Evolutionary conservation across 1,140 invertebrate species (phyloP), one percentile per base, ranked within the genome.

Genomic region (Calliphora vicina): DNA sequence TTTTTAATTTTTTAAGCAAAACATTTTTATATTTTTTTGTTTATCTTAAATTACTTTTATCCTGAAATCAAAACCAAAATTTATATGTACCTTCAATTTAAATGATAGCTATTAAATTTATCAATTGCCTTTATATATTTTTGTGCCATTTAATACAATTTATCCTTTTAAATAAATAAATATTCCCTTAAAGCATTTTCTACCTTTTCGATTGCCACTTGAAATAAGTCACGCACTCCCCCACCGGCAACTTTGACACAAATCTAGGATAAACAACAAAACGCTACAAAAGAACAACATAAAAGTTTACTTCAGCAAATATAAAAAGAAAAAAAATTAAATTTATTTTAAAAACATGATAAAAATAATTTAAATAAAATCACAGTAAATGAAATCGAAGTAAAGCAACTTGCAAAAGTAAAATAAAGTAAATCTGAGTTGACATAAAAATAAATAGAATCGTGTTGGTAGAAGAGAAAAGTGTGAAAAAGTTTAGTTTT

Each of bases 351-450:
- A 42, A 23, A 17, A 76, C 73, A 27, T 35, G 35, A 29, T 76
- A 17, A 29, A 76, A 29, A 76, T 76, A 76, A 76, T 76, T 80
- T 45, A 42, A 35, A 25, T 45, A 25, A 45, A 76, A 35, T 29
- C 27, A 27, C 73, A 76, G 27, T 29, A 42, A 42, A 26, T 27
- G 27, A 10, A 57, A 29, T n/a, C 26, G 45, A 3, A 10, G 61
- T 9, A 25, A 23, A 23, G 8, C n/a, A 29, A n/a, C n/a, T 50
- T 17, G 12, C 20, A 81, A 29, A 35, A 23, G 20, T 15, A 57
- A 81, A 20, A 17, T 26, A 27, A 81, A n/a, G n/a, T n/a, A n/a
- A 57, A 27, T n/a, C 13, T 45, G 17, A 61, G 25, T 27, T 26
- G 1, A 67, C 13, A 23, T 23, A 25, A 67, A 67, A 23, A 67